Base-by-base conservation (phyloP, 2,113 vertebrate species). In the Loxodonta africana region DNA sequence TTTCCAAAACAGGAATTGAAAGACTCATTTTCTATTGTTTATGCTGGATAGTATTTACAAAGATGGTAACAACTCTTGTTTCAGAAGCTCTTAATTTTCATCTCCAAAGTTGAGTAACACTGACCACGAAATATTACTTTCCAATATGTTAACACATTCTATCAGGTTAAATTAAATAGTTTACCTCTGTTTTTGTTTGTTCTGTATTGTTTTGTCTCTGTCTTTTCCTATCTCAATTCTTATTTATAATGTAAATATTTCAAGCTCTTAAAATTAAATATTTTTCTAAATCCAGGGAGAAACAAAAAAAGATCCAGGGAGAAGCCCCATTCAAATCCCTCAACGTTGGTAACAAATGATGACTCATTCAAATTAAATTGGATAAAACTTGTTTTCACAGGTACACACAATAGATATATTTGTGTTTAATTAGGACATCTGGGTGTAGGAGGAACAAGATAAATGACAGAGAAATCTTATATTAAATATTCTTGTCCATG, bases 1-100 rank as follows among this genome's bases (percentile, higher is more conserved):
- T 86, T 85, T 92, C 46, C 48, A 10, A 93, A 80, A 21, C 7
- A 46, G 8, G 30, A 7, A 26, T 41, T 62, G n/a, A 88, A 30
- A 94, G 73, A 65, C 41, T 83, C 14, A 67, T 21, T 33, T 94
- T 88, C 28, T 73, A 23, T 71, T 95, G 23, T 14, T 90, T 87
- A 80, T 25, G 6, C 8, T 63, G 9, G 4, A 46, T 33, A 25
- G 7, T 57, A 28, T 65, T 88, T 88, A 30, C 78, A 23, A 78
- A 21, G 28, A 44, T 87, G 28, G 23, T 33, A 80, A 65, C 3
- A 74, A 26, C 23, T 65, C 91, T 84, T 91, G 15, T 84, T 94
- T 95, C 46, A 83, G n/a, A 44, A 67, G 5, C 30, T 95, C 15
- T 53, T 26, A 9, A 83, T 44, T 74, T 85, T 63, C 78, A 1